Evolutionary conservation across 2,888 invertebrate species (phyloP).

Genomic region (Mesorhabditis sp.): DNA sequence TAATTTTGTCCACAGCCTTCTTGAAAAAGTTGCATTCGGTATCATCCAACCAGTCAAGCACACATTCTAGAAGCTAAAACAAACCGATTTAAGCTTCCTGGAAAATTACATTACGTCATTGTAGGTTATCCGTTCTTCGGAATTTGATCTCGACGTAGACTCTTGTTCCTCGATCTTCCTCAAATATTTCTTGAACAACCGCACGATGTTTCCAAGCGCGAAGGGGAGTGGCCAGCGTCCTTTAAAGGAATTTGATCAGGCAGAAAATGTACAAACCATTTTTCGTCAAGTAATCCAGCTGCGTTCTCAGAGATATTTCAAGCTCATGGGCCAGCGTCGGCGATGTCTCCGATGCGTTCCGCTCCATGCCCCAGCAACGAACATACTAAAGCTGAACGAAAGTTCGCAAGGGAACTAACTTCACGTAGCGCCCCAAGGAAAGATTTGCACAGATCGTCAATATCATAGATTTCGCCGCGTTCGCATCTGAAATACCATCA

Average conservation of each 20-base stretch:
- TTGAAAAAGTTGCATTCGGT: too few species aligned
- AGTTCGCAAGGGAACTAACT: slow-evolving; percentile 13
- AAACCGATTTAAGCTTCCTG: too few species aligned
- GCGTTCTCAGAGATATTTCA: slow-evolving; percentile 31
- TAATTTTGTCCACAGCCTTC: too few species aligned
- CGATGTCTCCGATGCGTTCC: slow-evolving; percentile 9
- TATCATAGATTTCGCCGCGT: slow-evolving; percentile 24
- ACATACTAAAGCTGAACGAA: slow-evolving; percentile 19
- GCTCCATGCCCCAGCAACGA: slow-evolving; percentile 18
- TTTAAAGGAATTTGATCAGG: slow-evolving; percentile 9
- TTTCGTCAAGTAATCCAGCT: slow-evolving; percentile 37
- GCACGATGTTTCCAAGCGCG: slow-evolving; percentile 48
- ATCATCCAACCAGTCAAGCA: too few species aligned
- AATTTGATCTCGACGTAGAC: too few species aligned
- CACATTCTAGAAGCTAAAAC: too few species aligned
- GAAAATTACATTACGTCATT: too few species aligned
- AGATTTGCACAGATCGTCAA: slow-evolving; percentile 39
- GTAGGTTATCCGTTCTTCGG: too few species aligned
- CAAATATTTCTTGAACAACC: slow-evolving; percentile 41
- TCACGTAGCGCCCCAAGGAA: slow-evolving; percentile 32
- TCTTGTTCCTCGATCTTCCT: slow-evolving; percentile 13
- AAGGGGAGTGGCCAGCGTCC: slow-evolving; percentile 42
- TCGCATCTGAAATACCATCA: slow-evolving; percentile 27
- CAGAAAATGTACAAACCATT: slow-evolving; percentile 20
- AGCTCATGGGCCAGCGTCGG: slow-evolving; percentile 24